These are phyloP conservation scores for Huso huso DNA, from an alignment of 2,797 vertebrate genomes.

Conservation along the genomic window DNA sequence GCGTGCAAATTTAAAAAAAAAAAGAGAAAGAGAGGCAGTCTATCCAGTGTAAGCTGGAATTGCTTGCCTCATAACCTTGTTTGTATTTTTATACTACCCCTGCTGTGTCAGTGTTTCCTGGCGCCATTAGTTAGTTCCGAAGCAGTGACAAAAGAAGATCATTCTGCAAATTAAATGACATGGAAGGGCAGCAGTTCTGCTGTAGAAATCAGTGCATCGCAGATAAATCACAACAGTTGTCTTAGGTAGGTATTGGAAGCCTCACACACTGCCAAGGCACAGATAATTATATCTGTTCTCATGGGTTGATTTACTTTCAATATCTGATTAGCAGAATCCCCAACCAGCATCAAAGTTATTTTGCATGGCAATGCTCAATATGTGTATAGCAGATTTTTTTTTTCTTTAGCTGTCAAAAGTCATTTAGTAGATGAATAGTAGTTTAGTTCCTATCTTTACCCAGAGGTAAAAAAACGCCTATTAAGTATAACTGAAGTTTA, in stretches of 20 bases:
- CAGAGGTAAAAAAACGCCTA: no score
- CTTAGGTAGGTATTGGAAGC: background rate
- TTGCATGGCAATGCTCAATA: no score
- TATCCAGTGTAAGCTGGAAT: conserved; percentile 14
- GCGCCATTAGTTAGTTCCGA: conserved; percentile 22
- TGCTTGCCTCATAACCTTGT: conserved; percentile 19
- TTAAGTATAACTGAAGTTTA: no score
- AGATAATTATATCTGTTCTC: background rate
- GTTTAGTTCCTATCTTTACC: no score
- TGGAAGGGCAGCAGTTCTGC: conserved; percentile 13
- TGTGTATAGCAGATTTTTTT: no score
- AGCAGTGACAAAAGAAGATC: conserved; percentile 25
- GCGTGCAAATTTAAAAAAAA: background rate
- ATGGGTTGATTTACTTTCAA: no score
- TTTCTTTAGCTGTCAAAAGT: no score
- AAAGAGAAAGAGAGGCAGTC: conserved; percentile 1
- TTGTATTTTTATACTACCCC: conserved; percentile 23
- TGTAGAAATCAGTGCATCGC: conserved; percentile 4
- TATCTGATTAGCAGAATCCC: background rate
- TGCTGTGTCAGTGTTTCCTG: conserved; percentile 19
- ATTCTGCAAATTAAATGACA: conserved; percentile 7
- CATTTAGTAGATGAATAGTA: no score
- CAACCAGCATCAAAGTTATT: background rate
- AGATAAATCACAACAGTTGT: conserved; percentile 17
- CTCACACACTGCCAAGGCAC: background rate